Conservation (phyloP, 1,140 invertebrate genomes). For the Bombus vancouverensis region DNA sequence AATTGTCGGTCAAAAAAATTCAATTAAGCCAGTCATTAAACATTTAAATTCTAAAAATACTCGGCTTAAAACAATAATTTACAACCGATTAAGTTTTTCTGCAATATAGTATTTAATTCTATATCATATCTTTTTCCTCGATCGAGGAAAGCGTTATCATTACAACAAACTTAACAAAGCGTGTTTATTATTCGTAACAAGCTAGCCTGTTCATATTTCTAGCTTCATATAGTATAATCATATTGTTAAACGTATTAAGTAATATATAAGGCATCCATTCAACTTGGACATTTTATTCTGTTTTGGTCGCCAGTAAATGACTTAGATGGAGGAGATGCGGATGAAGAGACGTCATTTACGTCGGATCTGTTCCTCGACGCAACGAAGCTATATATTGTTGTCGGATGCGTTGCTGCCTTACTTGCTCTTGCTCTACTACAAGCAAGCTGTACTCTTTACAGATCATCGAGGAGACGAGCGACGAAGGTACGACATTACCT, state of each 20-base stretch:
- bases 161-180: constrained; percentile 35
- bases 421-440: constrained; percentile 91
- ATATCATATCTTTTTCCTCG: background rate
- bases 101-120: constrained; percentile 31
- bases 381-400: constrained; percentile 91
- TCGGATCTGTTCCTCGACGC: constrained; percentile 74
- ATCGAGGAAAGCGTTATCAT: background rate
- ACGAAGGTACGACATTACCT: constrained; percentile 83
- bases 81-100: background rate
- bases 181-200: constrained; percentile 6
- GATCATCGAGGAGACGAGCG: constrained; percentile 84
- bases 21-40: background rate
- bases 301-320: constrained; percentile 71
- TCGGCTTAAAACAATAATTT: background rate
- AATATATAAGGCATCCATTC: constrained; percentile 38
- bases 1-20: background rate
- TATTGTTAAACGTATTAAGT: constrained; percentile 25
- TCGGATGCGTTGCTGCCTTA: constrained; percentile 91
- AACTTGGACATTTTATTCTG: constrained; percentile 25
- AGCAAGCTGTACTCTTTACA: constrained; percentile 92
- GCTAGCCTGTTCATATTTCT: constrained; percentile 1
- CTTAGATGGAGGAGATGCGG: constrained; percentile 70
- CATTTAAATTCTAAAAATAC: background rate
- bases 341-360: constrained; percentile 69
- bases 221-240: background rate